phyloP scores from a whole-genome alignment of 2,797 vertebrate species.

The Rhinoraja longicauda region DNA sequence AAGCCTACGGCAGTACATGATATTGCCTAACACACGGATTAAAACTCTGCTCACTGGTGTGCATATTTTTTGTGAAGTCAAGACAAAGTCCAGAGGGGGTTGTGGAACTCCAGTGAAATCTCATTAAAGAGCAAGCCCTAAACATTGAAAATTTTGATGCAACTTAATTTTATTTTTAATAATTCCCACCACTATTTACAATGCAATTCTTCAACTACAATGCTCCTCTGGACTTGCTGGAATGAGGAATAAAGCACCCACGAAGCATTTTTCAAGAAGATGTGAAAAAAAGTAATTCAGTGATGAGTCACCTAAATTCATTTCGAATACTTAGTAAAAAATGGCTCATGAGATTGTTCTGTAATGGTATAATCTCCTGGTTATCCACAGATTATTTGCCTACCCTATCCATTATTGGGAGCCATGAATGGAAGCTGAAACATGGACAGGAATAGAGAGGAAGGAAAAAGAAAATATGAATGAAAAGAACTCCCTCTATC shows the following conservation, averaged over 20 bases:
- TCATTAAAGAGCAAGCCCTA: neutral
- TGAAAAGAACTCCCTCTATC: neutral
- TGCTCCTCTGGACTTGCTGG: neutral
- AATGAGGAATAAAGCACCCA: neutral
- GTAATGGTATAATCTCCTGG: neutral
- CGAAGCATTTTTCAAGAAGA: neutral
- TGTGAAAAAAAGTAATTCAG: neutral
- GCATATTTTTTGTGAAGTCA: neutral
- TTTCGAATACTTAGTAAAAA: neutral
- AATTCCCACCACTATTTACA: neutral
- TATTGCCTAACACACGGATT: constrained; percentile 9
- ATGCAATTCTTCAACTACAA: neutral
- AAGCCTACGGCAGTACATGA: constrained; percentile 15
- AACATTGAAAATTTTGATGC: neutral
- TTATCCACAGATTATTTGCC: neutral
- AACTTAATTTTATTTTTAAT: constrained; percentile 8
- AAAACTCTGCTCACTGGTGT: neutral
- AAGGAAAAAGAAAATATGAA: neutral
- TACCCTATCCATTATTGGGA: neutral
- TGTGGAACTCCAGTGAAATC: constrained; percentile 6
- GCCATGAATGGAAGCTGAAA: neutral
- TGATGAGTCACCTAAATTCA: neutral
- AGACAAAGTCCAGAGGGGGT: neutral
- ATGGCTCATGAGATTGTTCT: neutral
- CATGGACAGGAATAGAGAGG: neutral